phyloP scores from a whole-genome alignment of 2,888 invertebrate genomes.

The Meteorus colon region DNA sequence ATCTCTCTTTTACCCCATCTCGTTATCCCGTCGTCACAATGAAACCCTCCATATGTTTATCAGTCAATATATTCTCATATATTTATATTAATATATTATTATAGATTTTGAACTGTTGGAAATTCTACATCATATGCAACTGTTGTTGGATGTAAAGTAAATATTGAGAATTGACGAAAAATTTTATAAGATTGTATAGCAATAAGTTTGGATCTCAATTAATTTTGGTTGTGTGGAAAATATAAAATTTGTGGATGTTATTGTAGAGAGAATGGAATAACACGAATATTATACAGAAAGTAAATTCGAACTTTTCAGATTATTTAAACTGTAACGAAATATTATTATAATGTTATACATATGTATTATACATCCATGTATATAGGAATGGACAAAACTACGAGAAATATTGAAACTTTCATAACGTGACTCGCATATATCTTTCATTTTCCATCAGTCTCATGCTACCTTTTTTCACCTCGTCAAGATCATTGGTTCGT shows the following conservation, averaged over 20 bases:
- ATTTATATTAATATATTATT: neutral
- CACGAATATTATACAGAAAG: neutral
- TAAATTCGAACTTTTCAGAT: neutral
- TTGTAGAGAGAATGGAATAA: too few relatives aligned
- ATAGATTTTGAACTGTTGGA: neutral
- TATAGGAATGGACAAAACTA: neutral
- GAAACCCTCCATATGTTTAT: neutral
- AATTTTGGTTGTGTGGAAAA: too few relatives aligned
- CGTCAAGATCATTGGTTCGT: constrained; percentile 44
- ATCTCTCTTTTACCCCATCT: constrained; percentile 23
- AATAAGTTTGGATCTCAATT: too few relatives aligned
- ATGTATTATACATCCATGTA: neutral
- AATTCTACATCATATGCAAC: too few relatives aligned
- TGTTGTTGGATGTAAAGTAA: too few relatives aligned
- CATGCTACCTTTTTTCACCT: constrained; percentile 49
- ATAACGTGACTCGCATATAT: constrained; percentile 48
- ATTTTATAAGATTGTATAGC: too few relatives aligned
- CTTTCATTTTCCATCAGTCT: constrained; percentile 29
- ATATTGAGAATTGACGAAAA: too few relatives aligned
- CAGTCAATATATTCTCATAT: neutral
- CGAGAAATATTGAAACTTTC: constrained; percentile 45
- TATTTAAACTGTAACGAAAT: neutral
- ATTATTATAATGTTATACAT: neutral
- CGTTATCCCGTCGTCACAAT: constrained; percentile 23
- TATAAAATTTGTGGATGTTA: too few relatives aligned